phyloP scores from a whole-genome alignment of 2,888 invertebrate genomes.

The Nasonovia ribisnigri region DNA sequence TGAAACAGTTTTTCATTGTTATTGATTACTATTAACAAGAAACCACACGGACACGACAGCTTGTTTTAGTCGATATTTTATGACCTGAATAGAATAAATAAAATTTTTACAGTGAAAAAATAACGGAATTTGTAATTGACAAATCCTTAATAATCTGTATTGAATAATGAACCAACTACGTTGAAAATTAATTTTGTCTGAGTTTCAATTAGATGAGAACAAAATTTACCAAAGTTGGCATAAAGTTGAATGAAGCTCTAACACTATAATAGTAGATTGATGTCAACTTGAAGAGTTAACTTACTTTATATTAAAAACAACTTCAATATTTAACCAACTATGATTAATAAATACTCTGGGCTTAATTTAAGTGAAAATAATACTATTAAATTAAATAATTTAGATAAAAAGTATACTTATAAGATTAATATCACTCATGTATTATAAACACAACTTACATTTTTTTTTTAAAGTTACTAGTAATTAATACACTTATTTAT shows the following conservation, averaged over 20 bases:
- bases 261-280: neutral
- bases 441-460: neutral
- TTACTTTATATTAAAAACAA: neutral
- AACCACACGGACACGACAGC: neutral
- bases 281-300: neutral
- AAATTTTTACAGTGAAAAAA: neutral
- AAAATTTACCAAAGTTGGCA: neutral
- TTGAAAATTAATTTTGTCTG: neutral
- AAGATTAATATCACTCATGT: neutral
- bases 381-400: neutral
- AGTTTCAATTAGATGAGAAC: neutral
- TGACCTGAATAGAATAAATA: conserved; percentile 25
- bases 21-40: conserved; percentile 26
- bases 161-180: neutral
- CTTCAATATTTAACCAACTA: neutral
- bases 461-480: neutral
- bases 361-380: neutral
- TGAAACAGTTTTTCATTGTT: conserved; percentile 32
- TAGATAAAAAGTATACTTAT: neutral
- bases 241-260: neutral
- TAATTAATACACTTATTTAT: neutral
- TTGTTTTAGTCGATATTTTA: conserved; percentile 46
- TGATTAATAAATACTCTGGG: neutral
- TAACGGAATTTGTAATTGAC: neutral
- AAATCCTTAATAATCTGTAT: neutral